Base-by-base conservation (phyloP, 1,140 invertebrate genomes). In the Bradysia coprophila region DNA sequence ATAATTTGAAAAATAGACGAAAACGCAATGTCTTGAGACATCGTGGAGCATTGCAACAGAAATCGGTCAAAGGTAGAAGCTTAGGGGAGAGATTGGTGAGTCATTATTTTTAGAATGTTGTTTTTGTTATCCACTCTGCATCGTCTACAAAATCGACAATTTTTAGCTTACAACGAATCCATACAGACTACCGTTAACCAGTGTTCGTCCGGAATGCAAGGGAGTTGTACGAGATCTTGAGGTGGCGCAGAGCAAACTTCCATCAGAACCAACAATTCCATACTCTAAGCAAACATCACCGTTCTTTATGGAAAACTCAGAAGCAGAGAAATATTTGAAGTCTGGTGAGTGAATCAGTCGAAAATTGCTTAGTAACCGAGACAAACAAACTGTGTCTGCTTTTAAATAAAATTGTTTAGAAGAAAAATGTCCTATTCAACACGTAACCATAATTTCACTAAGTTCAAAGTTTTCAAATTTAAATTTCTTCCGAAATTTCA, bases 161-260 rank as follows among this genome's bases (percentile, higher is more conserved):
- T 38, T n/a, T 24, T 48, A 81, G 76, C 57, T 76, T 19, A 65
- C 69, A 1, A 66, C 68, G 46, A 72, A 67, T 19, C 61, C 72
- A 43, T 79, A 76, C 53, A 73, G 73, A 48, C 52, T 79, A 9
- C 78, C 77, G 0, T 48, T 81, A 39, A 53, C 75, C 1, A 58
- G 66, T 15, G 76, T 81, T 0, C 62, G 72, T 28, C 73, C 74
- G 13, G 73, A 78, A 57, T 71, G 68, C 46, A 67, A 67, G 4
- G 74, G 69, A 5, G 64, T 76, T 33, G 60, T 70, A 46, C 63
- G 67, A 40, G 68, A n/a, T n/a, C n/a, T n/a, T n/a, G n/a, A 69
- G 49, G 52, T 73, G 32, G 60, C 68, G 3, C 55, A 68, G 50
- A 67, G 68, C 40, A 73, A 76, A 50, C 62, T 64, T 38, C 67